Evolutionary conservation across 2,888 invertebrate species (phyloP).

Genomic region (Bombylius major): DNA sequence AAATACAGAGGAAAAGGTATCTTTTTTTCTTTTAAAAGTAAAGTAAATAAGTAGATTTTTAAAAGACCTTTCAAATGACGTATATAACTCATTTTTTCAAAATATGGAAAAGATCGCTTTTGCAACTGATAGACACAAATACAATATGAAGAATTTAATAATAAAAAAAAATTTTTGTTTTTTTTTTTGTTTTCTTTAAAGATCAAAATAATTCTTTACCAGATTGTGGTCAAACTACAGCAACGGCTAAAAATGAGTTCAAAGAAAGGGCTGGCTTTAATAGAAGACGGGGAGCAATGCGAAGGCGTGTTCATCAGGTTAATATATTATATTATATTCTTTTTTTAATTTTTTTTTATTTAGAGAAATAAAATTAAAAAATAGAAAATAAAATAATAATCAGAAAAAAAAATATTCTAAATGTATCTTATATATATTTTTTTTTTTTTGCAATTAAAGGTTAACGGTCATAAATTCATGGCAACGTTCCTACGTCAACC

Average conservation of each 20-base stretch:
- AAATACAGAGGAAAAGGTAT: no score
- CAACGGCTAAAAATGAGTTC: slow-evolving; percentile 65
- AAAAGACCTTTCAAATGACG: no score
- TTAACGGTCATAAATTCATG: slow-evolving; percentile 99
- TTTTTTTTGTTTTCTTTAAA: slow-evolving; percentile 15
- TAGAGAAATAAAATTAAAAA: no score
- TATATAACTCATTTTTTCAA: no score
- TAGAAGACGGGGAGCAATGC: slow-evolving; percentile 93
- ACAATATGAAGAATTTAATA: not conserved
- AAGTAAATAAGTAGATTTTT: no score
- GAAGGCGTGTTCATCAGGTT: slow-evolving; percentile 92
- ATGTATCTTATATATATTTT: not conserved
- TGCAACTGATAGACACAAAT: no score
- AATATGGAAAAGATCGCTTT: no score
- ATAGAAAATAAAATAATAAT: no score
- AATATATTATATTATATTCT: slow-evolving; percentile 1
- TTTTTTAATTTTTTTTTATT: not conserved
- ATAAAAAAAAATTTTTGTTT: not conserved
- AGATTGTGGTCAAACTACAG: slow-evolving; percentile 34
- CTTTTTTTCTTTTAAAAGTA: no score
- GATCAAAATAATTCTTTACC: slow-evolving; percentile 40
- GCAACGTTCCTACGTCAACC: slow-evolving; percentile 97
- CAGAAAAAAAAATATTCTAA: not conserved
- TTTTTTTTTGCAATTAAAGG: slow-evolving; percentile 24
- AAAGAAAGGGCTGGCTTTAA: slow-evolving; percentile 93